These are phyloP conservation scores for Amphipoea oculea DNA, from an alignment of 2,888 invertebrate species.

Conservation along the genomic window DNA sequence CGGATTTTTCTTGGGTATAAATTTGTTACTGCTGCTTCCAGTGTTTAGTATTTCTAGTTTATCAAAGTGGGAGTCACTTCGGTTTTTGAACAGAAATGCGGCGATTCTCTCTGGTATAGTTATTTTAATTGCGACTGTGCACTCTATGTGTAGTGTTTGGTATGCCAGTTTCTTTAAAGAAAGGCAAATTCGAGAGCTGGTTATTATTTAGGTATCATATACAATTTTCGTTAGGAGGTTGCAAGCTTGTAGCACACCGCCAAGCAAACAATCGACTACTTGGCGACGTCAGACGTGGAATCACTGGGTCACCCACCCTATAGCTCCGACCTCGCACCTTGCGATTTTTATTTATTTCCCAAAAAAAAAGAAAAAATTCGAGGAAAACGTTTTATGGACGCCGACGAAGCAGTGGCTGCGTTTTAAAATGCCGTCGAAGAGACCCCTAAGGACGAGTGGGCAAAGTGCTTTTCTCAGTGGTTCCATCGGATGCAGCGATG, in stretches of 20 bases:
- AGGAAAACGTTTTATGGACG: too few species aligned
- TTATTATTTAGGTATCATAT: slow-evolving; percentile 75
- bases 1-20: slow-evolving; percentile 66
- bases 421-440: too few species aligned
- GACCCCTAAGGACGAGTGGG: too few species aligned
- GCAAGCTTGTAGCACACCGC: slow-evolving; percentile 71
- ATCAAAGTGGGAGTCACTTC: slow-evolving; percentile 78
- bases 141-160: slow-evolving; percentile 83
- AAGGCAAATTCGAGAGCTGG: slow-evolving; percentile 80
- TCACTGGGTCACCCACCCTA: too few species aligned
- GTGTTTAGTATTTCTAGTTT: slow-evolving; percentile 86
- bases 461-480: too few species aligned
- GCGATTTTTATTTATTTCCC: too few species aligned
- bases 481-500: too few species aligned
- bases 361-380: too few species aligned
- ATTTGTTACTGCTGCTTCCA: slow-evolving; percentile 84
- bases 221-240: slow-evolving; percentile 78
- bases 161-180: slow-evolving; percentile 78
- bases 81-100: slow-evolving; percentile 81
- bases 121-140: slow-evolving; percentile 87
- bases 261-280: too few species aligned
- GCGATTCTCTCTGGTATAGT: slow-evolving; percentile 87
- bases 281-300: too few species aligned
- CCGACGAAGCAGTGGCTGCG: too few species aligned
- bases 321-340: too few species aligned